These are phyloP conservation scores for Sitophilus oryzae DNA, from an alignment of 1,140 invertebrate genomes.

Conservation along the genomic window DNA sequence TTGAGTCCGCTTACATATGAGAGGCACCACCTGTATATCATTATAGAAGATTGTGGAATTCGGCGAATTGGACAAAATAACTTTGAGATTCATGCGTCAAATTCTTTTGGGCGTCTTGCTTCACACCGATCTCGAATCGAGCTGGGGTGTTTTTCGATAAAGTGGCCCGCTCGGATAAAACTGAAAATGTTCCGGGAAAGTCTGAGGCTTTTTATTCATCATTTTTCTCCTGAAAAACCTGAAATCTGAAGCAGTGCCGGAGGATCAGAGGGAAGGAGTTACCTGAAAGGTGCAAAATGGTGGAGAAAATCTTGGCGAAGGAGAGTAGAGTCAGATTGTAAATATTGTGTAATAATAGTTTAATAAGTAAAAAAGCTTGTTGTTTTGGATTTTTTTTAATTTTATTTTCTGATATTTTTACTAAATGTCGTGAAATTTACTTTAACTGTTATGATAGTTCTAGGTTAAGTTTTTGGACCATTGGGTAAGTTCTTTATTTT, in stretches of 20 bases:
- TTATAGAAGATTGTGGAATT: slow-evolving; percentile 68
- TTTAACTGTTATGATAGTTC: no score
- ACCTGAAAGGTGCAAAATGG: slow-evolving; percentile 48
- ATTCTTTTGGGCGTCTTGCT: slow-evolving; percentile 66
- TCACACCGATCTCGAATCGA: slow-evolving; percentile 52
- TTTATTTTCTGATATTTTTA: not conserved
- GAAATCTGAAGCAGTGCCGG: slow-evolving; percentile 46
- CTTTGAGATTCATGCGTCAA: slow-evolving; percentile 64
- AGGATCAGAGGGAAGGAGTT: slow-evolving; percentile 50
- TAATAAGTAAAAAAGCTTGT: not conserved
- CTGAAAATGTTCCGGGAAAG: slow-evolving; percentile 69
- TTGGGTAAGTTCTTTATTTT: no score
- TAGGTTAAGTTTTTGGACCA: no score
- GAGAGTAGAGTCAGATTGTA: slow-evolving; percentile 11
- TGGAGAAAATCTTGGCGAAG: slow-evolving; percentile 51
- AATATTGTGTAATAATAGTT: not conserved
- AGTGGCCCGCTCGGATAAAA: slow-evolving; percentile 58
- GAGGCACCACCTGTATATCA: not conserved
- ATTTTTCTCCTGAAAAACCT: slow-evolving; percentile 68
- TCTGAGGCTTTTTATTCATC: slow-evolving; percentile 69
- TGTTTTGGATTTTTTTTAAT: not conserved
- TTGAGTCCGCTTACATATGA: no score
- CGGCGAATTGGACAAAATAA: slow-evolving; percentile 65
- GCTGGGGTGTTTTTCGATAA: slow-evolving; percentile 60
- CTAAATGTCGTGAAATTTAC: no score